Conservation (phyloP, 2,113 vertebrate species). For the Phyllostomus discolor region DNA sequence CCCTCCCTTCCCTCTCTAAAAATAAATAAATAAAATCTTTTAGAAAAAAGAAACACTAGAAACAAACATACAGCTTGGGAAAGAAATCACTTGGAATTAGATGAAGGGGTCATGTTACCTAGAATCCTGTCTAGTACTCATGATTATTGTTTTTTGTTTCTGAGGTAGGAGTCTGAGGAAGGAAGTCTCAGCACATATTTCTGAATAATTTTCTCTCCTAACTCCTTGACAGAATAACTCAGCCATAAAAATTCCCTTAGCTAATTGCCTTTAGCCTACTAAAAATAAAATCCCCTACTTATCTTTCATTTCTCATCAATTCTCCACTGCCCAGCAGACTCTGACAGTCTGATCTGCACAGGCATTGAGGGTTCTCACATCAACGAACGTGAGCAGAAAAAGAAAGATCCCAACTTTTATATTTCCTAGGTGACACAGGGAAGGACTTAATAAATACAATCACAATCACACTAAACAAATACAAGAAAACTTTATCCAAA, state of each 20-base stretch:
- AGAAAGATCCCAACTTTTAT: not conserved
- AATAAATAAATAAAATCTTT: too few relatives aligned
- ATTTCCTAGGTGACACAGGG: not conserved
- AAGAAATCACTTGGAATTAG: not conserved
- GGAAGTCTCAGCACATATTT: constrained; percentile 4
- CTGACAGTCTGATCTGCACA: constrained; percentile 25
- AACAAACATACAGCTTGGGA: not conserved
- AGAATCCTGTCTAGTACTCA: not conserved
- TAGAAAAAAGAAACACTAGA: not conserved
- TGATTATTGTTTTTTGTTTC: not conserved
- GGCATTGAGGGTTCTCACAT: not conserved
- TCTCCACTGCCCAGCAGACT: not conserved
- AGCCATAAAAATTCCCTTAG: constrained; percentile 33
- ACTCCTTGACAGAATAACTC: constrained; percentile 34
- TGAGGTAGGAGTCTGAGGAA: not conserved
- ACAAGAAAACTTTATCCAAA: constrained; percentile 23
- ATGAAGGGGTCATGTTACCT: not conserved
- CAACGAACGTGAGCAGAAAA: not conserved
- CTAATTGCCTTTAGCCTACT: constrained; percentile 44
- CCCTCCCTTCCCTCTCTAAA: too few relatives aligned
- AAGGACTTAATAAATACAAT: not conserved
- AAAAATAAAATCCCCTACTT: not conserved
- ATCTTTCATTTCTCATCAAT: constrained; percentile 34
- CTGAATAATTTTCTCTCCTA: not conserved
- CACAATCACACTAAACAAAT: not conserved